phyloP scores from a whole-genome alignment of 2,113 vertebrate species.

The Scortum barcoo region DNA sequence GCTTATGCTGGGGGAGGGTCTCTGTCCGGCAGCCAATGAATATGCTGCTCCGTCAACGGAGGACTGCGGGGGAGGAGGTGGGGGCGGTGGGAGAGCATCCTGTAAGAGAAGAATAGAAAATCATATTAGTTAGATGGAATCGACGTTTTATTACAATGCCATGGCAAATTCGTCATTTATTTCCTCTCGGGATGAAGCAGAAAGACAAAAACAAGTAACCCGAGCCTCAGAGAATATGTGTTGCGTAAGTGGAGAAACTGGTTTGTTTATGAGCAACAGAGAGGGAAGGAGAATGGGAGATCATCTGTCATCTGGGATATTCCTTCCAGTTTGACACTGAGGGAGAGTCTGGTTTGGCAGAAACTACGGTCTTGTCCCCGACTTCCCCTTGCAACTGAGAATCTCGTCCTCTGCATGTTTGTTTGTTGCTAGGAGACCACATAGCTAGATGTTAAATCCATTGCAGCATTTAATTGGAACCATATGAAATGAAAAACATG shows the following conservation, averaged over 20 bases:
- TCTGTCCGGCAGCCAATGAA: constrained; percentile 85
- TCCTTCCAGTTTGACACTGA: constrained; percentile 59
- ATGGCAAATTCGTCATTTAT: neutral
- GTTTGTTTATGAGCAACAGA: constrained; percentile 65
- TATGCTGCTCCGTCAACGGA: constrained; percentile 85
- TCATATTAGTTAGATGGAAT: constrained; percentile 1
- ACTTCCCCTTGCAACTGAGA: constrained; percentile 41
- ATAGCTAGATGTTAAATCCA: constrained; percentile 62
- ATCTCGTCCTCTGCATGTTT: constrained; percentile 73
- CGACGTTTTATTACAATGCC: constrained; percentile 21
- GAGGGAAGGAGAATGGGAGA: constrained; percentile 49
- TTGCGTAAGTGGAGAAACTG: constrained; percentile 59
- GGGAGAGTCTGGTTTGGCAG: constrained; percentile 67
- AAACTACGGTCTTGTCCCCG: constrained; percentile 34
- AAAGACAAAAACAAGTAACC: constrained; percentile 45
- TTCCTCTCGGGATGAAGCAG: constrained; percentile 10
- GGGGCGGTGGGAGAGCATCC: constrained; percentile 86
- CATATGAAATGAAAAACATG: constrained; percentile 76
- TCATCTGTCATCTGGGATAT: constrained; percentile 66
- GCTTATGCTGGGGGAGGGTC: constrained; percentile 84
- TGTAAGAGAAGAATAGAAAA: constrained; percentile 61
- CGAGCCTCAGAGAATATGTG: neutral
- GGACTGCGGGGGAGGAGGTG: constrained; percentile 92
- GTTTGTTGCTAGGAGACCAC: constrained; percentile 79
- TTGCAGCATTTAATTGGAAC: constrained; percentile 74